Evolutionary conservation across 2,113 vertebrate species (phyloP).

Genomic region (Entosphenus tridentatus): DNA sequence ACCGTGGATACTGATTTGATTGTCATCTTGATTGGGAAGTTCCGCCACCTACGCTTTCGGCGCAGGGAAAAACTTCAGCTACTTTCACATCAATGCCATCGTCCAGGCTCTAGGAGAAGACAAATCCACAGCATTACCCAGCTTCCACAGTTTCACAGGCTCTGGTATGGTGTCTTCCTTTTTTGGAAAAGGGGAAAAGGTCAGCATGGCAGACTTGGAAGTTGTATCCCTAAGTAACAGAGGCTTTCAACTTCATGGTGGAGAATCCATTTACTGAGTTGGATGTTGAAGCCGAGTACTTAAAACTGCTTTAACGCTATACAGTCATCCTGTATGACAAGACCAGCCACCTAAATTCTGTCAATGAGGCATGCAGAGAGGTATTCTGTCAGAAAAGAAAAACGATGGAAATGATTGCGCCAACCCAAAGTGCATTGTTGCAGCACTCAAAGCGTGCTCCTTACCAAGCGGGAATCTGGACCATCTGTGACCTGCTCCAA

Average conservation of each 20-base stretch:
- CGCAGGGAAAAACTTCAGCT: neutral
- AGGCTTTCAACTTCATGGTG: neutral
- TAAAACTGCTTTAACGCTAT: neutral
- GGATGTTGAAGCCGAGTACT: neutral
- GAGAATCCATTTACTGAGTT: neutral
- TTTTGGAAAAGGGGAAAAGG: neutral
- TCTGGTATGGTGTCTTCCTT: neutral
- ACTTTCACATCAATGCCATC: constrained; percentile 1
- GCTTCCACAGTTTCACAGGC: constrained; percentile 4
- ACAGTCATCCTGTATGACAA: constrained; percentile 5
- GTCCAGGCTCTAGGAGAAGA: neutral
- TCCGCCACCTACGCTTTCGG: neutral
- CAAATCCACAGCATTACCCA: neutral
- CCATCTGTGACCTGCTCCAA: neutral
- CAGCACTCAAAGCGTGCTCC: neutral
- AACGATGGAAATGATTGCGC: neutral
- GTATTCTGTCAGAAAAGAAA: neutral
- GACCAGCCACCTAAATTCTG: neutral
- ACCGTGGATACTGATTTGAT: neutral
- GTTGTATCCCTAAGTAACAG: constrained; percentile 2
- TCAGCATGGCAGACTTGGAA: constrained; percentile 1
- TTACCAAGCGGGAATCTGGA: neutral
- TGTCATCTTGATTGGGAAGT: constrained; percentile 1
- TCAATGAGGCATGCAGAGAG: neutral
- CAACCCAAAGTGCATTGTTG: constrained; percentile 1